Conservation (phyloP, 2,797 vertebrate species). For the Argyrosomus regius region DNA sequence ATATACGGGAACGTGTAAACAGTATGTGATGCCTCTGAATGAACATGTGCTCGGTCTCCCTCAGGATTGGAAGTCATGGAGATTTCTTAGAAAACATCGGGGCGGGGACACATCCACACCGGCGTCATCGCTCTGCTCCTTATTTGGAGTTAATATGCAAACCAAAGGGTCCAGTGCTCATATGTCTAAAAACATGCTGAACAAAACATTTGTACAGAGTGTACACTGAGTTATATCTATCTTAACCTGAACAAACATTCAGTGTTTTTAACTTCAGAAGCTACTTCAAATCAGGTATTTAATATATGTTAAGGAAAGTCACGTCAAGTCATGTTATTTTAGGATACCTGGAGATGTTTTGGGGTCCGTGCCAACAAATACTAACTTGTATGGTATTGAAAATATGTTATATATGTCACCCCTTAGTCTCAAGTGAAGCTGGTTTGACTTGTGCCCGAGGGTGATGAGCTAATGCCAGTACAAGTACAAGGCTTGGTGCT, state of each 20-base stretch:
- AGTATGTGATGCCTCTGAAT: neutral
- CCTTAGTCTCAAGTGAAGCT: neutral
- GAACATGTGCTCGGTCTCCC: constrained; percentile 22
- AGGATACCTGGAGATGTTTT: neutral
- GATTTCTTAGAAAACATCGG: constrained; percentile 61
- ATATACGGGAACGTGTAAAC: constrained; percentile 34
- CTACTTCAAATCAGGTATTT: neutral
- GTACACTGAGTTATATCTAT: neutral
- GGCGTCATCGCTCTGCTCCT: constrained; percentile 25
- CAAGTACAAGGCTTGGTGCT: rapidly evolving
- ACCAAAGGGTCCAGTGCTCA: neutral
- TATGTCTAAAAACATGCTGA: constrained; percentile 4
- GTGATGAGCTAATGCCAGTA: neutral
- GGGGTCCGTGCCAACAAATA: neutral
- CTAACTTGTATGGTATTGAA: constrained; percentile 9
- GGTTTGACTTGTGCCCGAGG: neutral
- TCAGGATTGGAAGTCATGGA: neutral
- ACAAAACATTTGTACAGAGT: neutral
- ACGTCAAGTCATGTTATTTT: neutral
- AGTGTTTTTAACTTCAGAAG: neutral
- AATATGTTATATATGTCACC: too few relatives aligned
- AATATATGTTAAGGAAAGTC: neutral
- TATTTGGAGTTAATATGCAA: constrained; percentile 32
- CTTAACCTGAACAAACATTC: neutral
- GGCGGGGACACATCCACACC: neutral